Evolutionary conservation across 2,797 vertebrate genomes (phyloP).

Genomic region (Rhadinocentrus ornatus): DNA sequence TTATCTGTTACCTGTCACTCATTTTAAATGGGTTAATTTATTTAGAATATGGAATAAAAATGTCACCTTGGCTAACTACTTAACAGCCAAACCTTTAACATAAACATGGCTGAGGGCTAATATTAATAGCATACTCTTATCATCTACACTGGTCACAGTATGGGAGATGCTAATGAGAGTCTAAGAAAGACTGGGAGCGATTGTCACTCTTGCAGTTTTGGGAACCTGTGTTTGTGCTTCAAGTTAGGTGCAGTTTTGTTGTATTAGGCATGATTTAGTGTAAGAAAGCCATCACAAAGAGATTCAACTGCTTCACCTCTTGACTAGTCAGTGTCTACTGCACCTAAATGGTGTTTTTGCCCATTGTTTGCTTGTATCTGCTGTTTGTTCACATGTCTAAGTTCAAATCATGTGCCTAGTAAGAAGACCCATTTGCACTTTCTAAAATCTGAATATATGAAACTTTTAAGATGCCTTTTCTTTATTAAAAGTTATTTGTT

Average conservation of each 20-base stretch:
- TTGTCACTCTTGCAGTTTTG: slow-evolving; percentile 21
- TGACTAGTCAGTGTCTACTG: not conserved
- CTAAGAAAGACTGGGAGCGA: slow-evolving; percentile 34
- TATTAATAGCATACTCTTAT: slow-evolving; percentile 21
- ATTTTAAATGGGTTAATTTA: not conserved
- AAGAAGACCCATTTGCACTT: not conserved
- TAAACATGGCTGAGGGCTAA: slow-evolving; percentile 39
- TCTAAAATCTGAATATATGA: not conserved
- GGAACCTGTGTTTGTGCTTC: slow-evolving; percentile 8
- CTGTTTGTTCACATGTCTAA: not conserved
- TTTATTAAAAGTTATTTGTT: not conserved
- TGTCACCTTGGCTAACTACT: slow-evolving; percentile 1
- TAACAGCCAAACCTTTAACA: slow-evolving; percentile 38
- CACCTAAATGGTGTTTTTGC: slow-evolving; percentile 2
- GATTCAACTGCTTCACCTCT: not conserved
- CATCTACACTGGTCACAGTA: slow-evolving; percentile 39
- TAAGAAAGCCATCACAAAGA: not conserved
- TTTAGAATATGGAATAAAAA: slow-evolving; percentile 1
- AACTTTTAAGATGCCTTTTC: not conserved
- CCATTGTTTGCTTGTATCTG: not conserved
- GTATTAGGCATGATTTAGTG: not conserved
- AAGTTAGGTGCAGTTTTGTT: not conserved
- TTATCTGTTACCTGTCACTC: slow-evolving; percentile 3
- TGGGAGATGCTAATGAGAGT: slow-evolving; percentile 43
- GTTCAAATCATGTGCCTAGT: not conserved